These are phyloP conservation scores for Bettongia penicillata DNA, from an alignment of 2,113 vertebrate species.

Conservation along the genomic window DNA sequence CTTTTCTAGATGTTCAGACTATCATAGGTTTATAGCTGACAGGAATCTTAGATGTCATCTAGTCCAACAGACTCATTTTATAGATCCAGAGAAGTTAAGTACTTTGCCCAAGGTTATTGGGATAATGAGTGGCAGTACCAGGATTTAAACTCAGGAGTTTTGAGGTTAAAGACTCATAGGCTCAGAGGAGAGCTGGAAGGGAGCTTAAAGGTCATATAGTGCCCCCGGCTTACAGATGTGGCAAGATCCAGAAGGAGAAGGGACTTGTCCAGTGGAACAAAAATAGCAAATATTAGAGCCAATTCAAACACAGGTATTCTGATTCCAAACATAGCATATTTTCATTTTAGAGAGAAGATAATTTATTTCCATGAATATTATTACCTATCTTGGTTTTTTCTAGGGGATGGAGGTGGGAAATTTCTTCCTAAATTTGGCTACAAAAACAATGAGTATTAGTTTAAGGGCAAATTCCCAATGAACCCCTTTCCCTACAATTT, in stretches of 20 bases:
- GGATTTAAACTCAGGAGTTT: neutral
- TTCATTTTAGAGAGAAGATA: neutral
- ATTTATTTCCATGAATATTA: neutral
- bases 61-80: neutral
- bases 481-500: neutral
- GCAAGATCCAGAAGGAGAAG: neutral
- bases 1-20: neutral
- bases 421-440: neutral
- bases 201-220: neutral
- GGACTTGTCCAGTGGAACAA: neutral
- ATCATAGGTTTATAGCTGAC: neutral
- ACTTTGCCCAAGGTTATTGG: neutral
- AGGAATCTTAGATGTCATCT: neutral
- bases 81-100: neutral
- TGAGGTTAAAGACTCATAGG: neutral
- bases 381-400: neutral
- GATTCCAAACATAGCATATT: neutral
- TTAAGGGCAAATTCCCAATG: neutral
- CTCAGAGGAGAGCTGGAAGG: neutral
- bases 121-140: neutral
- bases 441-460: neutral
- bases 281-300: neutral
- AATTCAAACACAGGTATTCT: neutral
- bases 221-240: neutral
- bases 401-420: no score